Base-by-base conservation (phyloP, 2,113 vertebrate species). In the Eidolon helvum region DNA sequence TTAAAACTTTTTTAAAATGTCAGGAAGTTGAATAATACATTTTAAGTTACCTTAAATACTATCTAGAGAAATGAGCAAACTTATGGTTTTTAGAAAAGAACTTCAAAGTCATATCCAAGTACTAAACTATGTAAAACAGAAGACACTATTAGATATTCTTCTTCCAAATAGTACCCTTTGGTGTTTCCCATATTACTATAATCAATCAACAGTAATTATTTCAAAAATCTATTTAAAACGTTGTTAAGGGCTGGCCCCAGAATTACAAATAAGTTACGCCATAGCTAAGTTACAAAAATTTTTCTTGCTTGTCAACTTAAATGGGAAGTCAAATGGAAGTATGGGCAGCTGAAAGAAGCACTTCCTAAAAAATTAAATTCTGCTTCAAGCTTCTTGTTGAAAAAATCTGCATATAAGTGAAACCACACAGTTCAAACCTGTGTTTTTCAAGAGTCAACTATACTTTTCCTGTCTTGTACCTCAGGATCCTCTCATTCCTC, bases 111-210 rank as follows among this genome's bases (percentile, higher is more conserved):
- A 43, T 77, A 90, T 24, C 10, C 10, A 80, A 66, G 43, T 65
- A 68, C 63, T 77, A 86, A 91, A 77, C 91, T 88, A 95, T 5
- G 4, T 61, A 87, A 87, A 88, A 95, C 10, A 87, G 66, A 59
- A 93, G 6, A 6, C 8, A 89, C 22, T 72, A 72, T 53, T 74
- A 84, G 40, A 72, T 59, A 79, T 68, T 79, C n/a, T 59, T 91
- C 45, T 74, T 88, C 40, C 15, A 83, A 92, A 68, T 65, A 86
- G 7, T 28, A 69, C 28, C 35, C 9, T 92, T 87, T 48, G 26
- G 7, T 87, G 28, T 85, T 87, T 74, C 48, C 40, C 57, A 59
- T n/a, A 65, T 40, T 28, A 95, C 28, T 65, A 65, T 7, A 55
- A 83, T 75, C 21, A 89, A 35, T 61, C 21, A 77, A 59, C 24